phyloP scores from a whole-genome alignment of 2,888 invertebrate species.

The Epiblema foenella region DNA sequence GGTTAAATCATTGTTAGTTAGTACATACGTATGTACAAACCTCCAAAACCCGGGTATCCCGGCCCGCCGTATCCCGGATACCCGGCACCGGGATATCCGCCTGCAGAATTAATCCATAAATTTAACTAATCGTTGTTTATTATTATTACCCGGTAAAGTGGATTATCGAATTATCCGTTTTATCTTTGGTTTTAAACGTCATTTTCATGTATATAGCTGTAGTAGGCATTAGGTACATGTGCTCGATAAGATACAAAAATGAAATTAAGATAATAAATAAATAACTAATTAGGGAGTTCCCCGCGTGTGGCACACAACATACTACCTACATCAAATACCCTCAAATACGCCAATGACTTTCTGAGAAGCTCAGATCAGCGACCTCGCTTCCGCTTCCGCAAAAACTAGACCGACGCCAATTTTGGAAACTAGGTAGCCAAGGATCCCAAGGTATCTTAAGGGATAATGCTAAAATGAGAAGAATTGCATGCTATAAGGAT shows the following conservation, averaged over 20 bases:
- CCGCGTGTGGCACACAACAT: background rate
- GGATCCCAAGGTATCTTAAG: too few relatives aligned
- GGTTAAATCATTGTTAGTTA: background rate
- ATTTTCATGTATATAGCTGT: background rate
- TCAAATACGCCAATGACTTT: too few relatives aligned
- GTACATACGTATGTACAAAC: constrained; percentile 46
- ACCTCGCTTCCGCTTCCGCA: too few relatives aligned
- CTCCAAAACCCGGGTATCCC: constrained; percentile 48
- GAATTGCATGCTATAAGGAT: too few relatives aligned
- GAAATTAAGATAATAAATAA: background rate
- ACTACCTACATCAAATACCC: too few relatives aligned
- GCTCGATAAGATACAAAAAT: background rate
- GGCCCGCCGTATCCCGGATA: constrained; percentile 41
- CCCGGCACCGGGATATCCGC: constrained; percentile 49
- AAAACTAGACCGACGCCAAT: too few relatives aligned
- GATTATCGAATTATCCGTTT: background rate
- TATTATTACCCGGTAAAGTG: background rate
- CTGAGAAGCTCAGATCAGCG: too few relatives aligned
- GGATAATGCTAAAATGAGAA: too few relatives aligned
- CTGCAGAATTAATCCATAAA: constrained; percentile 43
- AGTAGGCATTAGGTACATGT: too few relatives aligned
- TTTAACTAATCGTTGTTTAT: background rate
- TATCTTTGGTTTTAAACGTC: background rate
- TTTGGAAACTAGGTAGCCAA: too few relatives aligned
- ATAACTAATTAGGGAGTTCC: background rate